These are phyloP conservation scores for Grammomys dolichurus DNA, from an alignment of 2,113 vertebrate species.

Conservation along the genomic window DNA sequence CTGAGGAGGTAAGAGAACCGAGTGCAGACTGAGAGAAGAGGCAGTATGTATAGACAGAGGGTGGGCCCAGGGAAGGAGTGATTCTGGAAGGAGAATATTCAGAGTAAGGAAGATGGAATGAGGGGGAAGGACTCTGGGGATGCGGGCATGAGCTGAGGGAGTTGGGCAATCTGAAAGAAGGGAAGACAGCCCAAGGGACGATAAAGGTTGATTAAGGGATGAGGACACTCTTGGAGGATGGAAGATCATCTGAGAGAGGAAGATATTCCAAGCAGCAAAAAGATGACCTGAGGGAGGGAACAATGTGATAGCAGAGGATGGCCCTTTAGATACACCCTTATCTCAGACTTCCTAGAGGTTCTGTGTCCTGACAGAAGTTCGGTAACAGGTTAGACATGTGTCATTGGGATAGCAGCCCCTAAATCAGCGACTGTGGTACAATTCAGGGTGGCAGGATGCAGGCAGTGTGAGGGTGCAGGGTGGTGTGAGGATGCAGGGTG, in stretches of 20 bases:
- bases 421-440: no score
- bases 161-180: neutral
- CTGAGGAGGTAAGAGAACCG: neutral
- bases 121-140: neutral
- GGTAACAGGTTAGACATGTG: neutral
- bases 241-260: neutral
- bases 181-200: no score
- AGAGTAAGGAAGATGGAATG: neutral
- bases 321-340: neutral
- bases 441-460: neutral
- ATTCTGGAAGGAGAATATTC: neutral
- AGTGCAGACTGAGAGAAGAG: neutral
- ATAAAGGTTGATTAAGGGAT: neutral
- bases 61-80: neutral
- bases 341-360: neutral
- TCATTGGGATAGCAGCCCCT: neutral
- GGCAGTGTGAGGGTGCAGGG: neutral
- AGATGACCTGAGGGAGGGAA: neutral
- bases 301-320: neutral
- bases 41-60: neutral
- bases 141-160: neutral
- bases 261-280: neutral
- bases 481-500: neutral
- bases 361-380: neutral
- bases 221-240: neutral